Evolutionary conservation across 2,797 vertebrate genomes (phyloP).

Genomic region (Peromyscus attwateri): DNA sequence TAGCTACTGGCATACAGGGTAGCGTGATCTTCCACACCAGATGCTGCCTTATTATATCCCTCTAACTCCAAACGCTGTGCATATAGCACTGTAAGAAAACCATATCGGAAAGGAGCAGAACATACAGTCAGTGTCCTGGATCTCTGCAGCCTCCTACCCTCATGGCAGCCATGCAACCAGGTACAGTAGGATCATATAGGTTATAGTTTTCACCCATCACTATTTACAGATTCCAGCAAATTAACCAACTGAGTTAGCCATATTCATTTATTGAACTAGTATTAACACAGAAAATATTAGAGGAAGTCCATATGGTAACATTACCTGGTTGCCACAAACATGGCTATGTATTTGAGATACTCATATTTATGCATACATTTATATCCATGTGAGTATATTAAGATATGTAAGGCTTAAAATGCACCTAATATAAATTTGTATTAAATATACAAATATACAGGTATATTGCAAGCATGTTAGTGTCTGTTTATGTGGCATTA

Average conservation of each 20-base stretch:
- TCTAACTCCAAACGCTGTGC: neutral
- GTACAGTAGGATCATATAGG: neutral
- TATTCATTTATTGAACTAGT: neutral
- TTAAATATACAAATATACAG: neutral
- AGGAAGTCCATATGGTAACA: neutral
- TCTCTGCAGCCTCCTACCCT: neutral
- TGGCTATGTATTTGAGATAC: neutral
- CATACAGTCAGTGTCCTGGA: neutral
- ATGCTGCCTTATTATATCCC: neutral
- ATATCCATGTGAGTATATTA: neutral
- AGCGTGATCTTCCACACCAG: neutral
- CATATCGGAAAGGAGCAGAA: neutral
- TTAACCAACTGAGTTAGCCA: neutral
- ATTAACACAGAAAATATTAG: neutral
- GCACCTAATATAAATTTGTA: neutral
- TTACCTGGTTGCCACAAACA: neutral
- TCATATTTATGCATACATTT: neutral
- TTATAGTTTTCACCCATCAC: neutral
- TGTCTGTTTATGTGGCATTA: neutral
- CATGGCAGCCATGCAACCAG: neutral
- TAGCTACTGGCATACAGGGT: neutral
- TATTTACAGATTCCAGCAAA: neutral
- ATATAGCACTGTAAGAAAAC: no score
- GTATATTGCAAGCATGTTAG: neutral
- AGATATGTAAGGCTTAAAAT: neutral